Conservation (phyloP, 2,113 vertebrate species). For the Macaca fascicularis region DNA sequence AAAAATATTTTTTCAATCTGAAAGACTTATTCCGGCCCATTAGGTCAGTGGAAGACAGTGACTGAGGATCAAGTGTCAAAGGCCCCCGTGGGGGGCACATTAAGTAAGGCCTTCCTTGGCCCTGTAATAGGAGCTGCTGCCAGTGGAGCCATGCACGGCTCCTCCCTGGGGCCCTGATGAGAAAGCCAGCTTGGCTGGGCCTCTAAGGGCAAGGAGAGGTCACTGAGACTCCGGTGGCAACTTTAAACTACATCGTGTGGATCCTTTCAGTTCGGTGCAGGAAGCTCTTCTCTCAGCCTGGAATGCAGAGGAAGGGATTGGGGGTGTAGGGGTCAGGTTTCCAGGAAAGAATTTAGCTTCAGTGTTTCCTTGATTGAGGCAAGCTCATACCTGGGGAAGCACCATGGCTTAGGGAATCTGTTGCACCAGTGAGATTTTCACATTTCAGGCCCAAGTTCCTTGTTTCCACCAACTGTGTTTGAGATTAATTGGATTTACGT, state of each 20-base stretch:
- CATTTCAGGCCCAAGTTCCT: constrained; percentile 2
- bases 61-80: neutral
- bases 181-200: constrained; percentile 68
- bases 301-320: constrained; percentile 47
- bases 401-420: neutral
- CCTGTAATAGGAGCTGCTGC: constrained; percentile 28
- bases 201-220: constrained; percentile 41
- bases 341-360: constrained; percentile 42
- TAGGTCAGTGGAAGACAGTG: constrained; percentile 65
- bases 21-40: constrained; percentile 67
- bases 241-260: constrained; percentile 43
- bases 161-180: constrained; percentile 22
- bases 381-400: neutral
- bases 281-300: constrained; percentile 34
- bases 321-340: constrained; percentile 50
- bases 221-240: neutral
- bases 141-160: neutral
- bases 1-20: constrained; percentile 70
- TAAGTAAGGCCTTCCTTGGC: neutral
- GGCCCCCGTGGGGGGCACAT: neutral
- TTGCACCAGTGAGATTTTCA: constrained; percentile 13
- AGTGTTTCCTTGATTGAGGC: constrained; percentile 1
- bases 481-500: constrained; percentile 57
- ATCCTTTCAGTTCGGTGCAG: constrained; percentile 4
- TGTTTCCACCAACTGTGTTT: neutral